Evolutionary conservation across 2,797 vertebrate species (phyloP).

Genomic region (Oryzias dopingdopingensis): DNA sequence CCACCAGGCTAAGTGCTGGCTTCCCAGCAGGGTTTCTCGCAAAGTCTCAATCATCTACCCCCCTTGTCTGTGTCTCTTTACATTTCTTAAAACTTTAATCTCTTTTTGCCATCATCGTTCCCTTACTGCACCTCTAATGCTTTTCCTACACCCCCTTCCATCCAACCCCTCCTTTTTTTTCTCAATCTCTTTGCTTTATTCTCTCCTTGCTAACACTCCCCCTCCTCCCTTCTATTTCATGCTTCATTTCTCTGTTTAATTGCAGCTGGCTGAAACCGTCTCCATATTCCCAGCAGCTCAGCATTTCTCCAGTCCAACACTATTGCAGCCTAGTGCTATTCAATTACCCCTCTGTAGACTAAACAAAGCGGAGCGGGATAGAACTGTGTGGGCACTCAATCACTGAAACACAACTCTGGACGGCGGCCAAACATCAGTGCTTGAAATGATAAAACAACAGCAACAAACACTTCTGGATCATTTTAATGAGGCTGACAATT

Average conservation of each 20-base stretch:
- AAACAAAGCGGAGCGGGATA: slow-evolving; percentile 47
- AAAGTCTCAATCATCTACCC: slow-evolving; percentile 6
- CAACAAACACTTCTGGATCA: background rate
- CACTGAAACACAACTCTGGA: slow-evolving; percentile 56
- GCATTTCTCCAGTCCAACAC: slow-evolving; percentile 62
- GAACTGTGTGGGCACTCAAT: slow-evolving; percentile 61
- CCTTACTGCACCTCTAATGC: slow-evolving; percentile 18
- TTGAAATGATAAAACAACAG: slow-evolving; percentile 46
- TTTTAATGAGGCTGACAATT: background rate
- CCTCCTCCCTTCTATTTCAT: slow-evolving; percentile 68
- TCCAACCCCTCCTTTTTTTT: slow-evolving; percentile 23
- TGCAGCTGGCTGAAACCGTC: slow-evolving; percentile 74
- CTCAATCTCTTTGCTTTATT: slow-evolving; percentile 40
- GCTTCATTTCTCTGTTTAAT: slow-evolving; percentile 82
- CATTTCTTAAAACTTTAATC: slow-evolving; percentile 24
- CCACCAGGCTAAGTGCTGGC: slow-evolving; percentile 5
- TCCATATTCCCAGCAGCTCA: slow-evolving; percentile 66
- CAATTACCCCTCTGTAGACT: slow-evolving; percentile 70
- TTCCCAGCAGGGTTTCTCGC: slow-evolving; percentile 10
- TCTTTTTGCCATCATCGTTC: slow-evolving; percentile 14
- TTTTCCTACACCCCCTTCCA: slow-evolving; percentile 2
- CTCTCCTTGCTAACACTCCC: slow-evolving; percentile 37
- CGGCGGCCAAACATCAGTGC: slow-evolving; percentile 41
- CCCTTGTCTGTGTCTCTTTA: slow-evolving; percentile 5
- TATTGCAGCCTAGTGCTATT: slow-evolving; percentile 64